Conservation (phyloP, 1,140 invertebrate species). For the Periplaneta americana region DNA sequence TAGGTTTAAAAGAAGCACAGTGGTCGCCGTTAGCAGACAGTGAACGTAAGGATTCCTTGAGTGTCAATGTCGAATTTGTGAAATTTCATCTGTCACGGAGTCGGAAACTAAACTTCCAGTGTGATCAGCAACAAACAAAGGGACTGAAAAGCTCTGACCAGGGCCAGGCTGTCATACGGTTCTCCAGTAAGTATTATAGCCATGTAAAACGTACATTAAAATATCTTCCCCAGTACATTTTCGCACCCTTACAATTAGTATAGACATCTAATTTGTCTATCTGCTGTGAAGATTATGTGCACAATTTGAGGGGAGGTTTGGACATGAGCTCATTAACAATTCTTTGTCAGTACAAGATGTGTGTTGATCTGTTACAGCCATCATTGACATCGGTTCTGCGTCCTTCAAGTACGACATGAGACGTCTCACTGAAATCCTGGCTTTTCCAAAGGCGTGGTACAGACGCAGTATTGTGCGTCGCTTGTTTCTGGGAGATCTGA, state of each 20-base stretch:
- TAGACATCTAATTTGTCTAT: not conserved
- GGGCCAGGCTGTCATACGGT: conserved; percentile 76
- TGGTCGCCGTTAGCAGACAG: conserved; percentile 83
- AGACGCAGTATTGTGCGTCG: conserved; percentile 85
- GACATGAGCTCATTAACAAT: too few species aligned
- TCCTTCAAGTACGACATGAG: conserved; percentile 99
- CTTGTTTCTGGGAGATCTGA: conserved; percentile 88
- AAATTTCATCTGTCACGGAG: conserved; percentile 91
- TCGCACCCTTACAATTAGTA: not conserved
- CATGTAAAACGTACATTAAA: conserved; percentile 5
- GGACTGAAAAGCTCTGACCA: conserved; percentile 46
- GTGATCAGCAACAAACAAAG: conserved; percentile 38
- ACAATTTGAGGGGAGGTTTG: too few species aligned
- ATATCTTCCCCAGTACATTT: not conserved
- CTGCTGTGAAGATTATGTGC: not conserved
- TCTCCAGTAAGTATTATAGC: conserved; percentile 68
- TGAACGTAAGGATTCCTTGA: conserved; percentile 91
- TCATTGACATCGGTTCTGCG: conserved; percentile 94
- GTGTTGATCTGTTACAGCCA: conserved; percentile 51
- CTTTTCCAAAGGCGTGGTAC: conserved; percentile 98
- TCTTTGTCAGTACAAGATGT: not conserved
- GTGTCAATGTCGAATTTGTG: conserved; percentile 95
- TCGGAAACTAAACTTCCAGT: conserved; percentile 73
- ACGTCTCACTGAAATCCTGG: conserved; percentile 92
- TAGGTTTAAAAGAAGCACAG: conserved; percentile 65